Evolutionary conservation across 2,888 invertebrate genomes (phyloP).

Genomic region (Beris morrisii): DNA sequence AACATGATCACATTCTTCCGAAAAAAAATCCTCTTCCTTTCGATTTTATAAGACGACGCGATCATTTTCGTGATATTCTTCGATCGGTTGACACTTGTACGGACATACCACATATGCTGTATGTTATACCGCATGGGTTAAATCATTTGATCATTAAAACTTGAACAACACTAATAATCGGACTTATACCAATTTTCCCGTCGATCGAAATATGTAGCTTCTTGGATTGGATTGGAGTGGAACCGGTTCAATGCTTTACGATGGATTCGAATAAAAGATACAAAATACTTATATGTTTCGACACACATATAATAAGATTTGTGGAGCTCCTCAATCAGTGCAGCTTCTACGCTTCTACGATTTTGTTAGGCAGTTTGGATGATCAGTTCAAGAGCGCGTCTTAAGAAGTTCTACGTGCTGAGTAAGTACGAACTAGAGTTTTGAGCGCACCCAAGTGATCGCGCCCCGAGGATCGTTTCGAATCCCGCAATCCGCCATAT

Average conservation of each 20-base stretch:
- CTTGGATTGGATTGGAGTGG: not conserved
- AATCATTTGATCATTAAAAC: conserved; percentile 27
- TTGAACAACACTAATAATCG: conserved; percentile 24
- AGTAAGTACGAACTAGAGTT: not conserved
- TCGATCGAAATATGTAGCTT: not conserved
- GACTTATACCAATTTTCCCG: conserved; percentile 3
- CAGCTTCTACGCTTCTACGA: not conserved
- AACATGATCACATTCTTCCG: too few relatives aligned
- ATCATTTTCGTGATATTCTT: conserved; percentile 3
- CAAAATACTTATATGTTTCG: not conserved
- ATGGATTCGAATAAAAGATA: not conserved
- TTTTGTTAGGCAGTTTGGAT: not conserved
- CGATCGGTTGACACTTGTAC: conserved; percentile 11
- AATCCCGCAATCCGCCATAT: conserved; percentile 22
- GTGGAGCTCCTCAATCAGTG: not conserved
- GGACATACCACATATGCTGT: not conserved
- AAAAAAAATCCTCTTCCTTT: too few relatives aligned
- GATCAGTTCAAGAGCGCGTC: too few relatives aligned
- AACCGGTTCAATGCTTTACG: conserved; percentile 19
- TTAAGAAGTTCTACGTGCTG: too few relatives aligned
- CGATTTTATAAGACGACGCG: too few relatives aligned
- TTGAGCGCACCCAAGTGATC: not conserved
- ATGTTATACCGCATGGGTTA: not conserved
- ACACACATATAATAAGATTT: too few relatives aligned
- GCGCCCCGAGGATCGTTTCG: conserved; percentile 3